Conservation (phyloP, 2,113 vertebrate genomes). For the Brienomyrus brachyistius region DNA sequence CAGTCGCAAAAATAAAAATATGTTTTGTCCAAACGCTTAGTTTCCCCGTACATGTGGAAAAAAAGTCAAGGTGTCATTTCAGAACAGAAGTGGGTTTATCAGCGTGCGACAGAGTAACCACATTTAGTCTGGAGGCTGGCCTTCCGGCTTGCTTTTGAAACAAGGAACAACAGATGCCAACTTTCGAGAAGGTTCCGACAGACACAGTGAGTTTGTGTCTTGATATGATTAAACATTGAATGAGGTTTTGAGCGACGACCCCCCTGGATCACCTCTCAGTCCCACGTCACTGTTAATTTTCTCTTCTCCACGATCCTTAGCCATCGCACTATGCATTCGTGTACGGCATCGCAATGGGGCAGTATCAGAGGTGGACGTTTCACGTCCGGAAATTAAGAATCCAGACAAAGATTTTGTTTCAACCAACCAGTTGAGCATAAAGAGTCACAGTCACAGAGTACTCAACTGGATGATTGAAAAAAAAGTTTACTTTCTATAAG, state of each 20-base stretch:
- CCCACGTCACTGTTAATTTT: not conserved
- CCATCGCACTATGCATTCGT: not conserved
- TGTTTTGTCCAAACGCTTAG: not conserved
- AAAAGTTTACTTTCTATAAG: too few species aligned
- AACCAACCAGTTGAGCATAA: too few species aligned
- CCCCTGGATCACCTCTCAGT: not conserved
- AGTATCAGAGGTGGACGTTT: not conserved
- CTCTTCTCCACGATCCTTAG: not conserved
- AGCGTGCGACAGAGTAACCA: not conserved
- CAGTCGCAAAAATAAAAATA: not conserved
- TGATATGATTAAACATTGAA: not conserved
- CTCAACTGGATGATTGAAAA: too few species aligned
- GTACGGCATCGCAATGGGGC: not conserved
- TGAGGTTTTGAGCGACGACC: not conserved
- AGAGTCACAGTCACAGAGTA: too few species aligned
- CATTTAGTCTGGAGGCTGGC: not conserved
- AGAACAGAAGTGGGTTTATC: not conserved
- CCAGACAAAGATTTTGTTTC: not conserved
- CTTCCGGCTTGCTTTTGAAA: not conserved
- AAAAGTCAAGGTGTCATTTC: not conserved
- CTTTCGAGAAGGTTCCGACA: not conserved
- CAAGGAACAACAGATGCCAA: not conserved
- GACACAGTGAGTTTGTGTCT: not conserved
- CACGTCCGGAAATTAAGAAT: not conserved
- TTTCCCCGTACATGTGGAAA: not conserved